phyloP scores from a whole-genome alignment of 2,113 vertebrate genomes.

The Pelobates fuscus region DNA sequence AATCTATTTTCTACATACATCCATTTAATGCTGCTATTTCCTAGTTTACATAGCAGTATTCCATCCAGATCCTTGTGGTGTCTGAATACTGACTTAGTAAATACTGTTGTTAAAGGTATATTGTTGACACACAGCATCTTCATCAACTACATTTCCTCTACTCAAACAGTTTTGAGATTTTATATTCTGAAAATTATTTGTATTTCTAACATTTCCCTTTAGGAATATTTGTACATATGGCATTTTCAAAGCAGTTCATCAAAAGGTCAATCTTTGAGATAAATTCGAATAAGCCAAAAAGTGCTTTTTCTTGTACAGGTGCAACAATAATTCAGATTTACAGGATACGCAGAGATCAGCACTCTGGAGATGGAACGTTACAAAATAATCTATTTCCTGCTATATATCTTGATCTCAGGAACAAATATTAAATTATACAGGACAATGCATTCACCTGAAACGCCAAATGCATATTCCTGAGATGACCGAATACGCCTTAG shows the following conservation, averaged over 20 bases:
- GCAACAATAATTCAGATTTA: conserved; percentile 28
- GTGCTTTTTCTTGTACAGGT: conserved; percentile 13
- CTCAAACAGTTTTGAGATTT: too few species aligned
- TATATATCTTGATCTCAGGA: conserved; percentile 15
- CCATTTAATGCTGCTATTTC: too few species aligned
- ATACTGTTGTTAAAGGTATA: too few species aligned
- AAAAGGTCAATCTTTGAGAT: conserved; percentile 23
- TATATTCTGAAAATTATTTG: too few species aligned
- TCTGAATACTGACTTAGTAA: too few species aligned
- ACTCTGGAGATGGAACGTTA: conserved; percentile 8
- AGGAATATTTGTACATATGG: too few species aligned
- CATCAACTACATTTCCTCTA: too few species aligned
- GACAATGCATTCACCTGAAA: conserved; percentile 4
- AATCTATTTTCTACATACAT: too few species aligned
- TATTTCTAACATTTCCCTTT: too few species aligned
- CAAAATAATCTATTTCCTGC: conserved; percentile 12
- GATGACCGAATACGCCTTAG: background rate
- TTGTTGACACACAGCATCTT: too few species aligned
- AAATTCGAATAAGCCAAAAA: background rate
- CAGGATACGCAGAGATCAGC: conserved; percentile 4
- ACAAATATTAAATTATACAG: conserved; percentile 15
- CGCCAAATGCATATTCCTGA: background rate
- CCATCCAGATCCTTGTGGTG: too few species aligned
- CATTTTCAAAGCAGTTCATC: conserved; percentile 6
- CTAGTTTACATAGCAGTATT: too few species aligned